Evolutionary conservation across 2,113 vertebrate genomes (phyloP), one percentile per base, ranked within the genome.

Genomic region (Actenoides lindsayi): DNA sequence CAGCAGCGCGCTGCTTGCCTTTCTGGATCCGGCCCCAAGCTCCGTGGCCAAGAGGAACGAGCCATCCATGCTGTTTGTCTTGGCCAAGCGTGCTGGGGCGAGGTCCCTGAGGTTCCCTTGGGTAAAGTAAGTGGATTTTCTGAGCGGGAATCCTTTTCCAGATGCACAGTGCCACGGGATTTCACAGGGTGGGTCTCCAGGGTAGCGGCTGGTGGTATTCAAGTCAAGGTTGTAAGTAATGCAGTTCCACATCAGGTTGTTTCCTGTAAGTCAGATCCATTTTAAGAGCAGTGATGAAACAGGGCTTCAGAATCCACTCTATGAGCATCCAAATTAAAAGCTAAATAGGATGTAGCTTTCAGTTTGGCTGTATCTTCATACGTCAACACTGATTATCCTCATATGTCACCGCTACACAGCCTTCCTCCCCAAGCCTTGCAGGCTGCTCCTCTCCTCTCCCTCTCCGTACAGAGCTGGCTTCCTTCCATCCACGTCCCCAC

Each of bases 291-390:
- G 89, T 89, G 97, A 95, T 91, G 84, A 89, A 97, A 93, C 57
- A 1, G 5, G 88, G 95, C 95, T 97, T 98, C 96, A 93, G 94
- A 97, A 98, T 95, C 95, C 96, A 97, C 94, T 97, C 98, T 95
- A 50, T 93, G 97, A 98, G 93, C 96, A 93, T 94, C 98, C 98
- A 98, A 98, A 98, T 98, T 98, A 98, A 98, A 98, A 98, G 97
- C 98, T 97, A 98, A 97, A 98, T 98, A 97, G 98, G 98, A 97
- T 98, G 97, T 98, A 98, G 98, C 98, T 98, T 98, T 98, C 96
- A 68, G 92, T 96, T 94, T 92, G 95, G 94, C 98, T 96, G 98
- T 17, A 68, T 98, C 98, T 98, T 97, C 97, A 90, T 97, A 95
- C 94, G 98, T 97, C 98, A 97, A 42, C 96, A 92, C 83, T 87